A percentile compares a stretch with the other conserved stretches of the same genome.
Evolutionary conservation across 2,888 invertebrate genomes (phyloP).

Genomic region (Heliconius sara): DNA sequence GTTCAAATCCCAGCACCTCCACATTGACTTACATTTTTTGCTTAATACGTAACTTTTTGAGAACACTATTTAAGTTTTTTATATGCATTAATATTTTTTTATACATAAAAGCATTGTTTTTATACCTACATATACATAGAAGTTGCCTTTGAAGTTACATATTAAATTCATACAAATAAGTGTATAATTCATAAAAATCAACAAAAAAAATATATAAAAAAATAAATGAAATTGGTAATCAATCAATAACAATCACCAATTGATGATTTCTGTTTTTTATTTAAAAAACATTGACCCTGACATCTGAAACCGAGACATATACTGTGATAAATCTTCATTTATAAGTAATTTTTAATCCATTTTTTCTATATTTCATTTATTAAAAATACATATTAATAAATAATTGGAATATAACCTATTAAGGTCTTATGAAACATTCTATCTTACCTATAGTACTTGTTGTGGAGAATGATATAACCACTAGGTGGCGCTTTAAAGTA

Average conservation of each 20-base stretch:
- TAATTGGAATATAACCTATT: neutral
- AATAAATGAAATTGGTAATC: neutral
- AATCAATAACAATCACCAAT: neutral
- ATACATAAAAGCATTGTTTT: too few species aligned
- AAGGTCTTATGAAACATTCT: neutral
- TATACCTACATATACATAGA: neutral
- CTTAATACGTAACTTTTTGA: too few species aligned
- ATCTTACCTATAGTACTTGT: too few species aligned
- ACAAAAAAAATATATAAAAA: neutral
- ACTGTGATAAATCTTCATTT: too few species aligned
- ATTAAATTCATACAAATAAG: neutral
- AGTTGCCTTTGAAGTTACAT: neutral
- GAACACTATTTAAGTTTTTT: neutral
- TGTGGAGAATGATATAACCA: neutral
- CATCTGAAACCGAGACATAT: too few species aligned
- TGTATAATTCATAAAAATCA: neutral
- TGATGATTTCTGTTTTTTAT: neutral
- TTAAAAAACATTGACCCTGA: too few species aligned
- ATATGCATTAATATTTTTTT: neutral
- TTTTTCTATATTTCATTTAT: too few species aligned
- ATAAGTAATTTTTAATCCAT: too few species aligned
- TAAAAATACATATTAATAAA: too few species aligned
- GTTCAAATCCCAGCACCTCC: constrained; percentile 87
- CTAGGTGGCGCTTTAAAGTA: neutral
- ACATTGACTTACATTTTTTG: constrained; percentile 47